phyloP scores from a whole-genome alignment of 2,888 invertebrate species.

The Amorpha juglandis region DNA sequence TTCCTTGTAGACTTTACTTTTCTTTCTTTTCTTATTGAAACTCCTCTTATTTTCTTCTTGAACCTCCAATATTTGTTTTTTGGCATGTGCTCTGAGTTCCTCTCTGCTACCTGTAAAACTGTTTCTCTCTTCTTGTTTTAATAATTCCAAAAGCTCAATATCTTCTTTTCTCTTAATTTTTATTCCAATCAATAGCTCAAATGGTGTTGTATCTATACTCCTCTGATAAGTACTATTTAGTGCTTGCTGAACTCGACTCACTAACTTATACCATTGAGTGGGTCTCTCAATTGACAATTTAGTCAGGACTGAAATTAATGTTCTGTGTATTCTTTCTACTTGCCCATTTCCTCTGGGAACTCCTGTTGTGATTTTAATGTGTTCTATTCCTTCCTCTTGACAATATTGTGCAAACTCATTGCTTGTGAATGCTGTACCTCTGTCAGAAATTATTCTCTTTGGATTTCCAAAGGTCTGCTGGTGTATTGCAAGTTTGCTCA shows the following conservation, averaged over 20 bases:
- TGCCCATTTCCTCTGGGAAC: neutral
- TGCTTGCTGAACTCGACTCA: neutral
- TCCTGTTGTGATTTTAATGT: neutral
- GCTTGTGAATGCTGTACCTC: neutral
- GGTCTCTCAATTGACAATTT: conserved; percentile 5
- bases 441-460: neutral
- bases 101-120: neutral
- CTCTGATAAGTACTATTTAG: neutral
- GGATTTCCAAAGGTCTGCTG: neutral
- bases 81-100: neutral
- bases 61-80: neutral
- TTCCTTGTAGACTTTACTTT: neutral
- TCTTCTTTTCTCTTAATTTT: neutral
- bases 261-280: conserved; percentile 8
- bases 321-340: neutral
- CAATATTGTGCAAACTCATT: neutral
- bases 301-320: neutral
- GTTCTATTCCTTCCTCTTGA: neutral
- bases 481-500: neutral
- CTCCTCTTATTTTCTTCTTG: neutral
- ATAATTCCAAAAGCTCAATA: neutral
- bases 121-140: neutral
- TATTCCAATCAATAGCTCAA: neutral
- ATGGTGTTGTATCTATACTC: neutral
- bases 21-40: neutral